phyloP scores from a whole-genome alignment of 2,888 invertebrate species.

The Hymenopus coronatus region DNA sequence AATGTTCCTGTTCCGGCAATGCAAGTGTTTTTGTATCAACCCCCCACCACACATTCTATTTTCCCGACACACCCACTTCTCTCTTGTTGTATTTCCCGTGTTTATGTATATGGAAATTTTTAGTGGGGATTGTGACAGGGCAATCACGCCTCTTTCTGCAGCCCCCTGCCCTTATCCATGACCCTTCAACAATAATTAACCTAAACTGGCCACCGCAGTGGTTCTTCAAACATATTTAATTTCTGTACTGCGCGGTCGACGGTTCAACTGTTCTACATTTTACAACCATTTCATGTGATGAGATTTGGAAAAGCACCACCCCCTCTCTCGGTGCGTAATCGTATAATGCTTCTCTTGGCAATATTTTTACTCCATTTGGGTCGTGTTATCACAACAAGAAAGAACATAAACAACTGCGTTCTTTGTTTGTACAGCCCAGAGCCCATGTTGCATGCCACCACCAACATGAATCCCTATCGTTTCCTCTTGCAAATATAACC shows the following conservation, averaged over 20 bases:
- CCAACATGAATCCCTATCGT: too few species aligned
- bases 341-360: not conserved
- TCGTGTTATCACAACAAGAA: not conserved
- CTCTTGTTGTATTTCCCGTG: constrained; percentile 7
- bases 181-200: constrained; percentile 19
- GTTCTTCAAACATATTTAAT: constrained; percentile 19
- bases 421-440: not conserved
- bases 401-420: not conserved
- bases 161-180: not conserved
- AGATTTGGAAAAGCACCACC: not conserved
- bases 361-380: not conserved
- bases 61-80: not conserved
- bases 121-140: constrained; percentile 5
- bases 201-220: constrained; percentile 4
- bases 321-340: not conserved
- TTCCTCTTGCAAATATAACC: too few species aligned
- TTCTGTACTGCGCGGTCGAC: not conserved
- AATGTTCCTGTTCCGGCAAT: not conserved
- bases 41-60: not conserved
- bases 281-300: not conserved
- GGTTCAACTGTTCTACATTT: constrained; percentile 7
- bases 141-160: constrained; percentile 11
- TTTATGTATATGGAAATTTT: constrained; percentile 20
- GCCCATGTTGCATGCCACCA: not conserved
- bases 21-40: constrained; percentile 1